Evolutionary conservation across 1,140 invertebrate genomes (phyloP), one percentile per base, ranked within the genome.

Genomic region (Papilio machaon): DNA sequence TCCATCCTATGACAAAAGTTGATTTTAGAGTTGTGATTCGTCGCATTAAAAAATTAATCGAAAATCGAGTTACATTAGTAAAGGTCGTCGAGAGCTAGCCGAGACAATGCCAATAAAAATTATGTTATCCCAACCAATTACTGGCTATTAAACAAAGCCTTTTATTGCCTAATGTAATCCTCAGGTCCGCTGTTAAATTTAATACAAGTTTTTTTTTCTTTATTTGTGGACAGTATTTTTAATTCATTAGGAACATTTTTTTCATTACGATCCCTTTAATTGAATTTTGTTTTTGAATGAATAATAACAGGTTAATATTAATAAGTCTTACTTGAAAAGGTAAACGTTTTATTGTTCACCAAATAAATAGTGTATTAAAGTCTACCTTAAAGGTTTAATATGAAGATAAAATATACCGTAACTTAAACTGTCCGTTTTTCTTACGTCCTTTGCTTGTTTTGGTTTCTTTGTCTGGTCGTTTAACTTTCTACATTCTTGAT

Each of bases 91-190:
- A 70, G 70, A 85, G 80, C 80, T 79, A 86, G 79, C 82, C 84
- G 86, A 88, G 88, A 93, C 91, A 93, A 91, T 90, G 84, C 88
- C 83, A 90, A 92, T 92, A 92, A 93, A 93, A 92, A 90, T 88
- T 86, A 90, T 91, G 90, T 91, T 92, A 89, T 87, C 86, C 88
- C 81, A 81, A 87, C 86, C 88, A 92, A 93, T 93, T 91, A 91
- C 87, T 64, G 86, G 83, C 87, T 84, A 91, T 91, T 90, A 91
- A 90, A 88, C 88, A 88, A 91, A 87, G 86, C 80, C 85, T 79
- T 92, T 92, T 92, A 93, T 90, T 82, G 86, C 88, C 86, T 89
- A 89, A 91, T 89, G 82, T 86, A 85, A 86, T 88, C 81, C 83
- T 81, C 82, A 70, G 77, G 73, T 60, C 43, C 79, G 77, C 81